These are phyloP conservation scores for Pyrrhosoma nymphula DNA, from an alignment of 2,888 invertebrate genomes.

Conservation along the genomic window DNA sequence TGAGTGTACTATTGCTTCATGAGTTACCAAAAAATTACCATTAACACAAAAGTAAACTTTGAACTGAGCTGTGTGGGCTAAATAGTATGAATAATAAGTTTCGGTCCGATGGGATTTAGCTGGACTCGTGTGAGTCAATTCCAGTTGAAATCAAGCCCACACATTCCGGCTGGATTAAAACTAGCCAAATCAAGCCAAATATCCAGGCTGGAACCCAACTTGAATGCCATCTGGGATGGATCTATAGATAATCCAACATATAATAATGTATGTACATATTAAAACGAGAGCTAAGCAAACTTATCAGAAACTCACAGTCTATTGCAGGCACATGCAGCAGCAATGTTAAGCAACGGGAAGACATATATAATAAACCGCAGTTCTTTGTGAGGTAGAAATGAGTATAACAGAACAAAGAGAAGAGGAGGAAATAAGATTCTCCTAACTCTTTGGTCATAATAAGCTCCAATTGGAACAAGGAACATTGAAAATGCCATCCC, in stretches of 20 bases:
- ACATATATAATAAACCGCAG: slow-evolving; percentile 97
- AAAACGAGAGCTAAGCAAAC: slow-evolving; percentile 55
- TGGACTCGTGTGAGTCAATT: too few relatives aligned
- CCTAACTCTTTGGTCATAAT: slow-evolving; percentile 86
- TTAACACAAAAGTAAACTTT: too few relatives aligned
- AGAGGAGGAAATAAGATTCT: slow-evolving; percentile 86
- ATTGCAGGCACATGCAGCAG: slow-evolving; percentile 92
- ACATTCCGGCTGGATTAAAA: too few relatives aligned
- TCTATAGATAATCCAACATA: neutral
- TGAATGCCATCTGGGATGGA: neutral
- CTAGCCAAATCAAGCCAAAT: too few relatives aligned
- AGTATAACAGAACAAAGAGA: slow-evolving; percentile 92
- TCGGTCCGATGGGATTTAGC: too few relatives aligned
- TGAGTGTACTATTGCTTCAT: too few relatives aligned
- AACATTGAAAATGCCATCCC: slow-evolving; percentile 90
- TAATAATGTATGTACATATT: slow-evolving; percentile 60
- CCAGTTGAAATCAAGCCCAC: too few relatives aligned
- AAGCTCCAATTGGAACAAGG: slow-evolving; percentile 88
- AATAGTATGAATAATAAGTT: too few relatives aligned
- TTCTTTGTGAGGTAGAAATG: slow-evolving; percentile 98
- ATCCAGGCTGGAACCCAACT: too few relatives aligned
- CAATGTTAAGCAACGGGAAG: slow-evolving; percentile 95
- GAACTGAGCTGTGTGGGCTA: too few relatives aligned
- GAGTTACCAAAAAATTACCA: too few relatives aligned
- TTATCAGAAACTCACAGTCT: slow-evolving; percentile 86